phyloP scores from a whole-genome alignment of 2,888 invertebrate species.

The Hirtodrosophila cameraria region DNA sequence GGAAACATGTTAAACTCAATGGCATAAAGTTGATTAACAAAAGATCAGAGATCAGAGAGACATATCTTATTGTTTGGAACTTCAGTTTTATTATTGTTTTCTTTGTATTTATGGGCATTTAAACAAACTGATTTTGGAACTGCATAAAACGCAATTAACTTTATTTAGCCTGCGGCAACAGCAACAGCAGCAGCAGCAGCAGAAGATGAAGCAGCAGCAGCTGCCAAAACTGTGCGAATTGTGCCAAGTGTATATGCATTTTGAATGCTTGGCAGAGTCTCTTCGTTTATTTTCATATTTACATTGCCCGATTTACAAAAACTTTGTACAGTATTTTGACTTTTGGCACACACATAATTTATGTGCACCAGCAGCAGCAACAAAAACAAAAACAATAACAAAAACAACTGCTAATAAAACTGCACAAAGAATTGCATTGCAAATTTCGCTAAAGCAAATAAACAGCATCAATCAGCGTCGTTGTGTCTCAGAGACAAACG shows the following conservation, averaged over 20 bases:
- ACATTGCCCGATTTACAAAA: constrained; percentile 42
- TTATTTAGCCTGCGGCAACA: constrained; percentile 45
- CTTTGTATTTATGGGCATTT: constrained; percentile 47
- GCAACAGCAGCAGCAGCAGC: constrained; percentile 20
- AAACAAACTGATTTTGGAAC: constrained; percentile 50
- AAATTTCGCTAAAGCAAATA: constrained; percentile 33
- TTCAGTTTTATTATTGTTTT: constrained; percentile 42
- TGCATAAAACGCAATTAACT: constrained; percentile 66
- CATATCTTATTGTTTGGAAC: constrained; percentile 26
- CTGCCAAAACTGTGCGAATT: constrained; percentile 32
- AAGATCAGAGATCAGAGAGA: constrained; percentile 1
- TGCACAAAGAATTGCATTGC: constrained; percentile 34
- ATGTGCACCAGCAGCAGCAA: constrained; percentile 25
- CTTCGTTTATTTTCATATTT: constrained; percentile 49
- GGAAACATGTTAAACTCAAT: too few relatives aligned
- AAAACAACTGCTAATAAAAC: constrained; percentile 25
- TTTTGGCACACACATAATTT: constrained; percentile 53
- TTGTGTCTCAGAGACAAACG: constrained; percentile 19
- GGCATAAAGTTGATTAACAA: background rate
- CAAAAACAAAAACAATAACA: constrained; percentile 2
- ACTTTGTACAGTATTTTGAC: constrained; percentile 46
- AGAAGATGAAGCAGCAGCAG: constrained; percentile 21
- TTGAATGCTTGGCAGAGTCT: background rate
- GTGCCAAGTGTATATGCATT: constrained; percentile 57
- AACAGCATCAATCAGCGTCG: constrained; percentile 51